phyloP scores from a whole-genome alignment of 1,140 invertebrate species.

The Calephelis nemesis region DNA sequence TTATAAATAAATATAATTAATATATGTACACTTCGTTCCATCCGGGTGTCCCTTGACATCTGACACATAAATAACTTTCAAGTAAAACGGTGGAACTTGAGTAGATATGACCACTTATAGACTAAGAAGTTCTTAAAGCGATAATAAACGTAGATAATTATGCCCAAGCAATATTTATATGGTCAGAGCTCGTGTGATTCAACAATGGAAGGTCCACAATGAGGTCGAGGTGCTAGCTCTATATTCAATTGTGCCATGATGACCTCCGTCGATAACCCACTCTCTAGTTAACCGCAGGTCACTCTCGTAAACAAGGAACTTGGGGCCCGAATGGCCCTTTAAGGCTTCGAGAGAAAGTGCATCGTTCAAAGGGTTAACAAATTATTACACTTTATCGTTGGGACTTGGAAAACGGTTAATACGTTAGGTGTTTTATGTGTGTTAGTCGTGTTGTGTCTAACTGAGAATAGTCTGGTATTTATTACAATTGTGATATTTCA shows the following conservation, averaged over 20 bases:
- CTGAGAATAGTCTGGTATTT: too few species aligned
- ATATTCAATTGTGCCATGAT: constrained; percentile 46
- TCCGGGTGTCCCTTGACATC: too few species aligned
- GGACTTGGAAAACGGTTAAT: constrained; percentile 1
- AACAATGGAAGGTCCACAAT: constrained; percentile 33
- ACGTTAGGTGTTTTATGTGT: background rate
- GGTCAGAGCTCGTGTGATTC: constrained; percentile 24
- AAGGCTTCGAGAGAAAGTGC: constrained; percentile 50
- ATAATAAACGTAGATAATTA: too few species aligned
- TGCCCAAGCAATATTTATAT: constrained; percentile 22
- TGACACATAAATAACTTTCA: too few species aligned
- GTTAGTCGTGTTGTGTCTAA: background rate
- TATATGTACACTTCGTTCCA: too few species aligned
- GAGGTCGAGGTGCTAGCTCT: constrained; percentile 29
- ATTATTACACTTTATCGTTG: constrained; percentile 23
- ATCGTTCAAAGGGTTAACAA: constrained; percentile 28
- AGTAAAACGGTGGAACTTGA: too few species aligned
- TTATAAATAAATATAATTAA: too few species aligned
- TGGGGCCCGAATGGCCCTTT: constrained; percentile 43
- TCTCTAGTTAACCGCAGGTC: constrained; percentile 50
- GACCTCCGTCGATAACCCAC: constrained; percentile 52
- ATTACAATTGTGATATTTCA: too few species aligned
- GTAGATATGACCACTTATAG: too few species aligned
- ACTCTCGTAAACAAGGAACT: constrained; percentile 47
- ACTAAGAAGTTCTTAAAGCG: too few species aligned